Evolutionary conservation across 1,140 invertebrate genomes (phyloP), one percentile per base, ranked within the genome.

Genomic region (Diorhabda elongata): DNA sequence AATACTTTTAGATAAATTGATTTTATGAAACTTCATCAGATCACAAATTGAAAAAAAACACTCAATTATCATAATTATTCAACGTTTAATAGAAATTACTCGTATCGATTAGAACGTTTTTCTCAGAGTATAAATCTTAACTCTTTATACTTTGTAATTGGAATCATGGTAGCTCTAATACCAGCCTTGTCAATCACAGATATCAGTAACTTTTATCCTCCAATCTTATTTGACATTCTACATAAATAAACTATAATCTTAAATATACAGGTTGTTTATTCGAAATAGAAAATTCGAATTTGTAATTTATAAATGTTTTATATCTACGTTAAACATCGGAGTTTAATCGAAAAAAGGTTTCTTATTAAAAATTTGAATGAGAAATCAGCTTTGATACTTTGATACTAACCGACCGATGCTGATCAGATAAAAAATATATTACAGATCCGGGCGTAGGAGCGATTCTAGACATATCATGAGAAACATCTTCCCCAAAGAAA

Each of bases 101-200:
- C 9, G 11, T 42, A 58, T 58, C 44, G 58, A 52, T 52, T 52
- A 52, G 47, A 8, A 8, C 47, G 6, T 52, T 52, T 52, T 52
- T 52, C 47, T n/a, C 47, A 52, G 47, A 52, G 47, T 52, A 52
- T 8, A 52, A 52, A 42, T 47, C 58, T 5, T n/a, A 41, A 41
- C 42, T 52, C 57, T 66, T 69, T 70, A 67, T 67, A 72, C 66
- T 70, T 73, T 73, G 68, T 73, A 73, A 73, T 72, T 70, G 67
- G 58, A 42, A 58, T 70, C 47, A 6, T 73, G 70, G 68, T 69
- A 69, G 67, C 67, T 26, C 43, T 58, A 56, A 64, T 73, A 73
- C 71, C 73, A 57, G 58, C 59, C 66, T 72, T 74, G 73, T 74
- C 73, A 74, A 74, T 74, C 73, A 70, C 57, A 73, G 6, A 52